Base-by-base conservation (phyloP, 2,113 vertebrate genomes). In the Corythornis vintsioides region DNA sequence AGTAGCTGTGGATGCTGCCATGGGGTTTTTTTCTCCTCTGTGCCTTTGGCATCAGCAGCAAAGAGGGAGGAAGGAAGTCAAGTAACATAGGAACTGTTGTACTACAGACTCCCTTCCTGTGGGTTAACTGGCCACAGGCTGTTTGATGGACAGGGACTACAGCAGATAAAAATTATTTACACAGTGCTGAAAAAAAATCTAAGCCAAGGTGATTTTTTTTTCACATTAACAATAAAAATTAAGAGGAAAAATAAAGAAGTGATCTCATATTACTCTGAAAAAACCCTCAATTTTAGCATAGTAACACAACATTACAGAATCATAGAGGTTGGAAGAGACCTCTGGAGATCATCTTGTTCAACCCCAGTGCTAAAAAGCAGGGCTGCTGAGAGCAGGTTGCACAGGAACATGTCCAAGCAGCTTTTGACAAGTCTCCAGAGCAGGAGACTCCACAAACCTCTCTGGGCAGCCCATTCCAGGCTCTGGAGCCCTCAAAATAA, bases 41-140 rank as follows among this genome's bases (percentile, higher is more conserved):
- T 50, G 40, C 28, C 13, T 42, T n/a, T 84, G 66, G 56, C 22
- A 29, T 24, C 33, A 47, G 33, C 47, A 66, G 71, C 47, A 52
- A 50, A 81, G 26, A 71, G 26, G 24, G 42, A 95, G 88, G 94
- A 95, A 94, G 88, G 82, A 95, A 94, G 56, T 42, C 83, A 85
- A 67, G 73, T 38, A 88, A 86, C 0, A 0, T 1, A 48, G 57
- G 65, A 81, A 64, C 60, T 67, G 35, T 21, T 50, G 25, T n/a
- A 80, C 5, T 3, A 15, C 66, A 64, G 78, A 56, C 83, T 89
- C 83, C 67, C 38, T 91, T 95, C 91, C 93, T 74, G 83, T 19
- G 72, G 72, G 60, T 56, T 93, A 88, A 89, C 75, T 76, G 87
- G 63, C 40, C 55, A 19, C 8, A 38, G n/a, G 43, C 47, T 82